Evolutionary conservation across 2,797 vertebrate species (phyloP).

Genomic region (Adrianichthys oophorus): DNA sequence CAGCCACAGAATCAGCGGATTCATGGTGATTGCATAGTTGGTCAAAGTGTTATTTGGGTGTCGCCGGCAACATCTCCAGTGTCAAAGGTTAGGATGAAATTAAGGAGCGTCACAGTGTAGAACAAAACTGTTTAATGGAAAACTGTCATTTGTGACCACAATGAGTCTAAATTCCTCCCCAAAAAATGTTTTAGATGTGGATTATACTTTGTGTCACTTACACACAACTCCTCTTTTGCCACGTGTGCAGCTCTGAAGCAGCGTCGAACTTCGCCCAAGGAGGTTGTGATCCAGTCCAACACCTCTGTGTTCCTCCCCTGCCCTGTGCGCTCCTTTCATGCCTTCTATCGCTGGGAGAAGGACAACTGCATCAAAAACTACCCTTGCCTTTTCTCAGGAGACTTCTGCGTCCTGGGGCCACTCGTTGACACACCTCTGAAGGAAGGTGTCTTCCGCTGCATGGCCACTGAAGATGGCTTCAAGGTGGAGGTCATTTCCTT

Average conservation of each 20-base stretch:
- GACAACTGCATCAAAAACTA: slow-evolving; percentile 79
- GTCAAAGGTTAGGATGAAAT: too few species aligned
- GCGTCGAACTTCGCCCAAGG: slow-evolving; percentile 73
- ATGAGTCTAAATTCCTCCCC: too few species aligned
- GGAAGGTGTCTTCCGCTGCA: slow-evolving; percentile 83
- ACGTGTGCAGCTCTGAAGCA: slow-evolving; percentile 66
- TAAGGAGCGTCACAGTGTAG: too few species aligned
- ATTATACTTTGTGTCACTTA: background rate
- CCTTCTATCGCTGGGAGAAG: slow-evolving; percentile 83
- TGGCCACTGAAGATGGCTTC: slow-evolving; percentile 80
- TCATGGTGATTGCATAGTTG: too few species aligned
- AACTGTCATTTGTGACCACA: too few species aligned
- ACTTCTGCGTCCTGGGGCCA: slow-evolving; percentile 80
- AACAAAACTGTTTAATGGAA: too few species aligned
- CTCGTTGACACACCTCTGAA: slow-evolving; percentile 72
- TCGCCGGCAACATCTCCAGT: too few species aligned
- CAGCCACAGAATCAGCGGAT: too few species aligned
- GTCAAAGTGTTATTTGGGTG: too few species aligned
- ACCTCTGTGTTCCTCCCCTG: slow-evolving; percentile 80
- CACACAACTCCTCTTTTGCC: background rate
- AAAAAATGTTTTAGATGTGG: background rate
- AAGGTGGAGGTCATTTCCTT: slow-evolving; percentile 83
- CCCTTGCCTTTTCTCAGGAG: slow-evolving; percentile 80
- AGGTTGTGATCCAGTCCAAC: slow-evolving; percentile 74
- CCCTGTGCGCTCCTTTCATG: slow-evolving; percentile 82